Conservation (phyloP, 2,888 invertebrate species). For the Schizotus pectinicornis region DNA sequence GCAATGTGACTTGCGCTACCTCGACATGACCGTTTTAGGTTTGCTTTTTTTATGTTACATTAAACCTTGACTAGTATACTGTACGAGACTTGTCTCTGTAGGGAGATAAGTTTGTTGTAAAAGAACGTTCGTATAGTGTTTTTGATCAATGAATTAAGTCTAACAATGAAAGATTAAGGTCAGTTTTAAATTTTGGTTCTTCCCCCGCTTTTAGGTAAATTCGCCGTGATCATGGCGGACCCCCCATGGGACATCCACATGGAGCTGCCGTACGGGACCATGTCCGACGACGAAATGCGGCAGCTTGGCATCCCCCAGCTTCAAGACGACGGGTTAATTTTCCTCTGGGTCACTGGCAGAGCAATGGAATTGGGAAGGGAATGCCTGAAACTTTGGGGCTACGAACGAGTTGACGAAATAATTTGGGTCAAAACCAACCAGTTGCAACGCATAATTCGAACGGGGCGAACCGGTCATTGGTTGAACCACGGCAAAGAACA, state of each 20-base stretch:
- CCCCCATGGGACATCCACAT: constrained; percentile 99
- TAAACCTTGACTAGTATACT: no score
- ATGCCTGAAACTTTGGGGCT: constrained; percentile 95
- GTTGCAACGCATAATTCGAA: constrained; percentile 93
- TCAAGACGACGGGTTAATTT: constrained; percentile 95
- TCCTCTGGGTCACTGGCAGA: constrained; percentile 97
- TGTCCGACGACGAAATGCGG: constrained; percentile 99
- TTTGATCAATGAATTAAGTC: background rate
- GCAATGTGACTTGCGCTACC: constrained; percentile 91
- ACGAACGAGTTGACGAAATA: constrained; percentile 94
- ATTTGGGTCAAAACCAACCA: constrained; percentile 99
- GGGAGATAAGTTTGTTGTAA: no score
- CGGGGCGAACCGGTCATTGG: constrained; percentile 98
- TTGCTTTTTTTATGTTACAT: constrained; percentile 1
- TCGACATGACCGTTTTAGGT: constrained; percentile 90
- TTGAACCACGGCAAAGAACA: constrained; percentile 98
- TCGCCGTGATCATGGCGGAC: constrained; percentile 98
- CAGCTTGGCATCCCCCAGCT: constrained; percentile 91
- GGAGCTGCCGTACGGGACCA: constrained; percentile 98
- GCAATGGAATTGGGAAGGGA: constrained; percentile 97
- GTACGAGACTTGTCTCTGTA: no score
- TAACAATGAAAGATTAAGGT: no score
- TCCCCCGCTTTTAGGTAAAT: constrained; percentile 72
- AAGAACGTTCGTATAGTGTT: no score
- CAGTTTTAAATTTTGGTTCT: background rate